Base-by-base conservation (phyloP, 2,888 invertebrate genomes). In the Tipula vernalis region DNA sequence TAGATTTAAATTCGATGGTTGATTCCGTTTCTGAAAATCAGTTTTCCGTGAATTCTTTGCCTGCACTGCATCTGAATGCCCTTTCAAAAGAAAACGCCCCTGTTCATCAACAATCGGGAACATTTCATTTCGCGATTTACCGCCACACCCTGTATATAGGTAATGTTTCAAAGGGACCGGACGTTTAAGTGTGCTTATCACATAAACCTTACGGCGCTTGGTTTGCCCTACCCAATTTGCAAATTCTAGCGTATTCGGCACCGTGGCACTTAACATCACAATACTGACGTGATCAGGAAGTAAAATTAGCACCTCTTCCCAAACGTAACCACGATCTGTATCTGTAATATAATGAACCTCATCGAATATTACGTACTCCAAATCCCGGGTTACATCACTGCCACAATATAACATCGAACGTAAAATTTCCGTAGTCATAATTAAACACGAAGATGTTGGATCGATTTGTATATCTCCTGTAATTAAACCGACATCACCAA, bases 321-420 rank as follows among this genome's bases (percentile, higher is more conserved):
- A 99, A 0, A 99, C 99, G 90, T 99, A 98, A 12, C 99, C 99
- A 88, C 99, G 97, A 92, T 98, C 98, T 83, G 95, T 94, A 92
- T 99, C 98, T 91, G 99, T 99, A 88, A 99, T 98, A 90, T 99
- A 99, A 91, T 99, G 99, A 6, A 99, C 98, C 92, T 99, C 99
- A 91, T 99, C 99, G 90, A 99, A 99, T 89, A 99, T 98, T 2
- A 99, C 99, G 93, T 98, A 99, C 91, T 99, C 99, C 87, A 99
- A 92, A 91, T 99, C 99, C 84, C 98, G 94, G 0, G 98, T 96
- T 87, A 98, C 96, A 90, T 99, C 99, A 88, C 96, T 96, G 8
- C 98, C 98, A 87, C 97, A 97, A 90, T 98, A 98, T 13, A 99
- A 92, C 98, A 99, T 99, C 0, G 98, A 98, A 88, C 98, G 94